Evolutionary conservation across 2,113 vertebrate genomes (phyloP).

Genomic region (Morone chrysops): DNA sequence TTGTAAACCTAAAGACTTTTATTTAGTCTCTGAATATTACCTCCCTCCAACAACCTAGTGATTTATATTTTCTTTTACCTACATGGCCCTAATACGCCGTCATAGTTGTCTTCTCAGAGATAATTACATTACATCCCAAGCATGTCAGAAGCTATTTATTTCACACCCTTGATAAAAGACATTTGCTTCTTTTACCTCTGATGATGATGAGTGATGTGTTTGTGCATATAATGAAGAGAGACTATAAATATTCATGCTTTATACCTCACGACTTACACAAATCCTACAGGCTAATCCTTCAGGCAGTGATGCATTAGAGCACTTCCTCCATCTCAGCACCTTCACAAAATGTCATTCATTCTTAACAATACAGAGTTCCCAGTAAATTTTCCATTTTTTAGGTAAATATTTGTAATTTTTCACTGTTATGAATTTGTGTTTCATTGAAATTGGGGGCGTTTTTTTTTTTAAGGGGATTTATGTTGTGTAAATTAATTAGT

Average conservation of each 20-base stretch:
- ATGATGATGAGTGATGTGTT: slow-evolving; percentile 4
- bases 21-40: no score
- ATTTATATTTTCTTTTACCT: no score
- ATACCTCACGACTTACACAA: slow-evolving; percentile 12
- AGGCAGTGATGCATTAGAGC: slow-evolving; percentile 7
- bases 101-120: not conserved
- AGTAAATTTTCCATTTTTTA: not conserved
- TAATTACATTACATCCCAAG: not conserved
- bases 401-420: not conserved
- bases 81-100: no score
- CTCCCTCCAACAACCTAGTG: no score
- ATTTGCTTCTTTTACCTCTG: not conserved
- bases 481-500: no score
- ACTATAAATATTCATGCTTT: slow-evolving; percentile 49
- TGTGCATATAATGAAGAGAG: slow-evolving; percentile 21
- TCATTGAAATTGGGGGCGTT: not conserved
- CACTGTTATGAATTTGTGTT: not conserved
- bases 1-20: no score
- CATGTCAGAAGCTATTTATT: not conserved
- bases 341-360: not conserved
- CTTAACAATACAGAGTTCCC: not conserved
- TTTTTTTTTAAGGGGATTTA: no score
- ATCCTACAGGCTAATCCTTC: slow-evolving; percentile 14
- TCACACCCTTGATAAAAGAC: not conserved
- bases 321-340: slow-evolving; percentile 13